A percentile compares a stretch with the other conserved stretches of the same genome.
phyloP scores from a whole-genome alignment of 2,888 invertebrate genomes.

The Xylocampa areola region DNA sequence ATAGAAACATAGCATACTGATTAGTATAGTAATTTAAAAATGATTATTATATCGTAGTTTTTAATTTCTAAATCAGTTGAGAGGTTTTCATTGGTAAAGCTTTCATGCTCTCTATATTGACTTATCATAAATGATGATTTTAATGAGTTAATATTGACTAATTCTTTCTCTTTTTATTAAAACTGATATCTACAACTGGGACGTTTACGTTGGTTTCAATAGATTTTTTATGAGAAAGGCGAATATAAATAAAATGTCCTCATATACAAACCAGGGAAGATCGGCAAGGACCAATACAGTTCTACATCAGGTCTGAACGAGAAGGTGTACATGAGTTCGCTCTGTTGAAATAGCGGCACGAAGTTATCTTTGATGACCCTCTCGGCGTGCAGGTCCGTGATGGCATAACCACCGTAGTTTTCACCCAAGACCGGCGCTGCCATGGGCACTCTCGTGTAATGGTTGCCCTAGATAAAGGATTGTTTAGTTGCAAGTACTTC shows the following conservation, averaged over 20 bases:
- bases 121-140: too few relatives aligned
- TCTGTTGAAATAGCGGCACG: constrained; percentile 76
- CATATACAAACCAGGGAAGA: constrained; percentile 76
- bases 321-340: constrained; percentile 82
- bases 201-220: too few relatives aligned
- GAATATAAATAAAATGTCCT: not conserved
- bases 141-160: too few relatives aligned
- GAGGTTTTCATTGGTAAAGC: too few relatives aligned
- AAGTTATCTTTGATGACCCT: constrained; percentile 77
- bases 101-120: too few relatives aligned
- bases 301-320: constrained; percentile 69
- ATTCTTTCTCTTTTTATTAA: too few relatives aligned
- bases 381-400: constrained; percentile 78
- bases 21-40: too few relatives aligned
- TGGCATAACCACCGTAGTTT: constrained; percentile 78
- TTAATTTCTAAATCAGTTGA: too few relatives aligned
- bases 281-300: constrained; percentile 83
- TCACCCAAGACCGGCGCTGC: constrained; percentile 82
- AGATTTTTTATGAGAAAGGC: too few relatives aligned
- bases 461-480: constrained; percentile 67
- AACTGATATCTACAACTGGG: too few relatives aligned
- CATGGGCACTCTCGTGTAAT: constrained; percentile 74
- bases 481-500: not conserved
- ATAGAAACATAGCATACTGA: too few relatives aligned
- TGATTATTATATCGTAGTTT: too few relatives aligned